These are phyloP conservation scores for Trogon surrucura DNA, from an alignment of 2,113 vertebrate species.

Conservation along the genomic window DNA sequence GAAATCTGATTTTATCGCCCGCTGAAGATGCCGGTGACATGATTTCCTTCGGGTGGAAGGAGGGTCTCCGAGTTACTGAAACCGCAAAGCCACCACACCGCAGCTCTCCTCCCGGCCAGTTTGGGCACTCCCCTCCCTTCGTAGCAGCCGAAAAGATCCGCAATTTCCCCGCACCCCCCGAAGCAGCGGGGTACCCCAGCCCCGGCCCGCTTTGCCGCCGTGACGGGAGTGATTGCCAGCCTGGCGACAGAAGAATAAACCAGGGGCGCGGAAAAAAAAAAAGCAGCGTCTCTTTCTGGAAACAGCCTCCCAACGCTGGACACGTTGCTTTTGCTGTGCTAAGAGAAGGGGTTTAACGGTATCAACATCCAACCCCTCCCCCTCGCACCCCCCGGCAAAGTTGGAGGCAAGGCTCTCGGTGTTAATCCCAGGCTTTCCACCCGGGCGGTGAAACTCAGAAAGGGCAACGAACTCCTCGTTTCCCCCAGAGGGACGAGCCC, in stretches of 20 bases:
- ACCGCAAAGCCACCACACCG: background rate
- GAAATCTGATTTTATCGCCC: constrained; percentile 66
- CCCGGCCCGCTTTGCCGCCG: background rate
- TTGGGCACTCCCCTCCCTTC: background rate
- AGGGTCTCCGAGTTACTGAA: constrained; percentile 30
- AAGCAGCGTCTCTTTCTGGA: background rate
- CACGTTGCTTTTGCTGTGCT: background rate
- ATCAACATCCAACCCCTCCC: background rate
- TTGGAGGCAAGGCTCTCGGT: background rate
- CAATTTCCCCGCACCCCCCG: background rate
- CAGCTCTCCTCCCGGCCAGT: background rate
- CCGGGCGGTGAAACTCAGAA: background rate
- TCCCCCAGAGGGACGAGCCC: background rate
- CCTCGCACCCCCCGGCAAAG: background rate
- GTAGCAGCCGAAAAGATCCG: background rate
- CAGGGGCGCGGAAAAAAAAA: fast-evolving
- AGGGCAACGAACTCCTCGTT: background rate
- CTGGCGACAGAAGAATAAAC: background rate
- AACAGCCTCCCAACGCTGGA: background rate
- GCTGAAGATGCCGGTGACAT: constrained; percentile 46
- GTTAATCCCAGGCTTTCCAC: constrained; percentile 2
- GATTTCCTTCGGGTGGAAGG: constrained; percentile 51
- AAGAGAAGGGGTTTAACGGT: background rate
- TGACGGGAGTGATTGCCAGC: background rate
- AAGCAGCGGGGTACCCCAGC: background rate